These are phyloP conservation scores for Ctenosaura bakeri DNA, from an alignment of 2,797 vertebrate species.

Conservation along the genomic window DNA sequence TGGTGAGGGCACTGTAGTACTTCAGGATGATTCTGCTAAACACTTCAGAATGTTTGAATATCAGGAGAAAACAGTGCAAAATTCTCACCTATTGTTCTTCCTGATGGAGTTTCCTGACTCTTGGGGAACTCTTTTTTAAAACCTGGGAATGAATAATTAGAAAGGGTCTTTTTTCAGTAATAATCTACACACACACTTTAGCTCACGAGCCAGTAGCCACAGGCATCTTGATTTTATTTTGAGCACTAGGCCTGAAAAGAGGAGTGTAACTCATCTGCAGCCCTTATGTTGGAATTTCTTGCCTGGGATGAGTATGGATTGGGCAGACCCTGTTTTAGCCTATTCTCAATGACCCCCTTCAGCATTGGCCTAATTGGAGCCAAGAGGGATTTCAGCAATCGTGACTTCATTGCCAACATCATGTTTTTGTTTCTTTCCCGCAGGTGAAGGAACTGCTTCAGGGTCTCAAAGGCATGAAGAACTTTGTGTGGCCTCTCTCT, in stretches of 20 bases:
- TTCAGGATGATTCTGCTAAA: too few relatives aligned
- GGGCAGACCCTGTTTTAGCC: conserved; percentile 20
- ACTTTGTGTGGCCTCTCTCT: conserved; percentile 12
- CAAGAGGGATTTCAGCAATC: fast-evolving
- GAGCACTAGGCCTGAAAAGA: conserved; percentile 39
- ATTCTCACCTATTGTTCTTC: too few relatives aligned
- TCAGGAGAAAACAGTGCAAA: too few relatives aligned
- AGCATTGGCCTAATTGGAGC: conserved; percentile 25
- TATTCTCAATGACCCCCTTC: conserved; percentile 23
- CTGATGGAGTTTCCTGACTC: too few relatives aligned
- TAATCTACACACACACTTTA: background rate
- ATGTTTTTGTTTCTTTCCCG: background rate
- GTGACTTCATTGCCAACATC: fast-evolving
- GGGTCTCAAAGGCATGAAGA: background rate
- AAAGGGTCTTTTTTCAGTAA: too few relatives aligned
- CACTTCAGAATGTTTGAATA: too few relatives aligned
- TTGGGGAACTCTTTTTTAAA: too few relatives aligned
- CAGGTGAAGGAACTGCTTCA: fast-evolving
- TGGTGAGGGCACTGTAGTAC: too few relatives aligned
- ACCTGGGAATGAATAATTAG: too few relatives aligned
- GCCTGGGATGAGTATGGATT: conserved; percentile 34
- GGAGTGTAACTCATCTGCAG: conserved; percentile 54
- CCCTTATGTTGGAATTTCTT: conserved; percentile 51
- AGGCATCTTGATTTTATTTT: conserved; percentile 57
- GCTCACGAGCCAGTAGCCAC: conserved; percentile 44